A percentile compares a stretch with the other conserved stretches of the same genome.
Evolutionary conservation across 2,797 vertebrate species (phyloP).

Genomic region (Channallabes apus): DNA sequence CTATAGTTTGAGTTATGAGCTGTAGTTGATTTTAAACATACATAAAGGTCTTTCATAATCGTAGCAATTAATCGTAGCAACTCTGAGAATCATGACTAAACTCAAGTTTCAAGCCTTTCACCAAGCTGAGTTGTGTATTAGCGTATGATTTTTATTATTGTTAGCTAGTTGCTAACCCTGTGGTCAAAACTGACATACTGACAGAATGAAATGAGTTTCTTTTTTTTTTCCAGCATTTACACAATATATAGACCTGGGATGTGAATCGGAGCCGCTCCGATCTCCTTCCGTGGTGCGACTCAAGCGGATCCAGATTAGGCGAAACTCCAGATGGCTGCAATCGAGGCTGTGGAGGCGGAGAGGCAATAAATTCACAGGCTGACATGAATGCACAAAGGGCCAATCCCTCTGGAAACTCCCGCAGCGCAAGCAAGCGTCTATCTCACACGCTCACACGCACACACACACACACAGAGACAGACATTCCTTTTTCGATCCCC

Average conservation of each 20-base stretch:
- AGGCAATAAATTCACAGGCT: constrained; percentile 56
- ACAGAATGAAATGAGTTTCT: no score
- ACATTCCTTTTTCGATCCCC: constrained; percentile 25
- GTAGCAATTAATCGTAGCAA: not conserved
- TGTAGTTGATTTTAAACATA: not conserved
- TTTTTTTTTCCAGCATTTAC: not conserved
- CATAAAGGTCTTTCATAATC: not conserved
- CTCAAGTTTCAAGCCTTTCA: no score
- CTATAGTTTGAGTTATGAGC: no score
- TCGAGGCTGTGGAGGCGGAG: constrained; percentile 37
- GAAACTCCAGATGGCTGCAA: constrained; percentile 41
- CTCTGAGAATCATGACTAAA: not conserved
- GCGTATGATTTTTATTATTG: not conserved
- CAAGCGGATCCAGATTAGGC: constrained; percentile 27
- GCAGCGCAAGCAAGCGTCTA: constrained; percentile 48
- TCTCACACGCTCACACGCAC: constrained; percentile 13
- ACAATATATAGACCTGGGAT: not conserved
- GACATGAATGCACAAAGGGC: constrained; percentile 56
- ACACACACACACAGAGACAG: constrained; percentile 17
- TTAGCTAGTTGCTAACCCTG: not conserved
- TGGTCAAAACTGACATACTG: not conserved
- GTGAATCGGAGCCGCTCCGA: not conserved
- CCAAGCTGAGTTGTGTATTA: not conserved
- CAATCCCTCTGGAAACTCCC: constrained; percentile 59
- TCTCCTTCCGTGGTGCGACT: constrained; percentile 4